phyloP scores from a whole-genome alignment of 1,140 invertebrate genomes.

The Eriosoma lanigerum region DNA sequence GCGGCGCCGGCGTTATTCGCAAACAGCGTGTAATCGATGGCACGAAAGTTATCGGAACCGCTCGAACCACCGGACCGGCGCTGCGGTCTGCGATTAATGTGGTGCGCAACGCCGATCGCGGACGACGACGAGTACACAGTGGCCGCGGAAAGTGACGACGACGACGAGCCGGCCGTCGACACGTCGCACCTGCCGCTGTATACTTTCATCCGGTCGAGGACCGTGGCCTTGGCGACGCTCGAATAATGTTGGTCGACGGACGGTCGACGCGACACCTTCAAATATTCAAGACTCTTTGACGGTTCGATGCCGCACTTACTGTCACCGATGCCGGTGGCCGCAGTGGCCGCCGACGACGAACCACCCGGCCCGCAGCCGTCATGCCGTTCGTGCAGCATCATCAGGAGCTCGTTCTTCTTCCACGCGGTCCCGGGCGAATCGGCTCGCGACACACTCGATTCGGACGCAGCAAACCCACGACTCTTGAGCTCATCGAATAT shows the following conservation, averaged over 20 bases:
- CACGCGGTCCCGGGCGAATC: conserved; percentile 56
- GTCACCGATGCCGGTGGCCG: background rate
- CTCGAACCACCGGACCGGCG: conserved; percentile 11
- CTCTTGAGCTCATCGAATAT: conserved; percentile 61
- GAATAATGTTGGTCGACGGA: background rate
- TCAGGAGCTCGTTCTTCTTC: conserved; percentile 55
- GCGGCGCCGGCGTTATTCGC: background rate
- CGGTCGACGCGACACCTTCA: conserved; percentile 17
- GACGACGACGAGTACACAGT: conserved; percentile 19
- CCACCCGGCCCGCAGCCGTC: background rate
- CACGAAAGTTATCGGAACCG: conserved; percentile 36
- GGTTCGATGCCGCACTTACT: conserved; percentile 39
- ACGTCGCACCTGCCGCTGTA: background rate
- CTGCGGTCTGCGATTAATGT: background rate
- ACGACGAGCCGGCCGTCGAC: background rate
- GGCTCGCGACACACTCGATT: conserved; percentile 59
- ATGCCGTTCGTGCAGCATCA: background rate
- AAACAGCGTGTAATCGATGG: conserved; percentile 32
- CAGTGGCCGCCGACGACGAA: background rate
- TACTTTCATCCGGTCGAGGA: background rate
- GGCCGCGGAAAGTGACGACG: conserved; percentile 17
- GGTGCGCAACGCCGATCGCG: background rate
- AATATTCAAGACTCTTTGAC: conserved; percentile 52
- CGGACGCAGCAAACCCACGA: conserved; percentile 62
- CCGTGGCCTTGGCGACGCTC: background rate